Base-by-base conservation (phyloP, 2,113 vertebrate species). In the Trogon melanurus region DNA sequence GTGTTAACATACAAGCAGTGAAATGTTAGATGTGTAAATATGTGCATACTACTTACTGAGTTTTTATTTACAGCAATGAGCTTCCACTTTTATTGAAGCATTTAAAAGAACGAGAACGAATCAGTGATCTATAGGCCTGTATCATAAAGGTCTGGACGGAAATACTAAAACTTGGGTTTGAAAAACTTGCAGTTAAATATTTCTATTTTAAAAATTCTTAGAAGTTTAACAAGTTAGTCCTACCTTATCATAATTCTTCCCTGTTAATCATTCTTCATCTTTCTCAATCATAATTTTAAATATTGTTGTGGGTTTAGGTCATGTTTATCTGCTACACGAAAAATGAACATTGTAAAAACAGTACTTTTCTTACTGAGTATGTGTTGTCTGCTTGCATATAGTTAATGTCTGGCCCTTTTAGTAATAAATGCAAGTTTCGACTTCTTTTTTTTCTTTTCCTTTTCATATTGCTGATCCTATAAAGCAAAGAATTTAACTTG, bases 291-390 rank as follows among this genome's bases (percentile, higher is more conserved):
- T 21, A 38, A 54, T 62, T 83, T 93, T 19, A 66, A 86, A 38
- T 20, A 66, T 65, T 19, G 19, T 21, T 84, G 20, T 8, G 8
- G 9, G 1, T 62, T 73, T 91, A 44, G 30, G 44, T 67, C 11
- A 58, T 25, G 11, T 5, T 84, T 71, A 86, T 51, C 48, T 75
- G 23, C 14, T 84, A 27, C 16, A 70, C 2, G 29, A 67, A 58
- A 90, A 79, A 6, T 3, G 0, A 62, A 19, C 62, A 36, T 54
- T 62, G 7, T 67, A 80, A 94, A 86, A 16, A 2, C 10, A 29
- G 4, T 23, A 38, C 8, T 38, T 78, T 66, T 79, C 20, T 78
- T 58, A 41, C 2, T 5, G 3, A 0, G 0, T 19, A 18, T 53
- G 15, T 56, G 7, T 67, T 81, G 10, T 34, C 56, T 53, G 10